Percentiles rank a stretch among this genome's conserved stretches.
Conservation (phyloP, 1,140 invertebrate genomes). For the Lordiphosa stackelbergi region DNA sequence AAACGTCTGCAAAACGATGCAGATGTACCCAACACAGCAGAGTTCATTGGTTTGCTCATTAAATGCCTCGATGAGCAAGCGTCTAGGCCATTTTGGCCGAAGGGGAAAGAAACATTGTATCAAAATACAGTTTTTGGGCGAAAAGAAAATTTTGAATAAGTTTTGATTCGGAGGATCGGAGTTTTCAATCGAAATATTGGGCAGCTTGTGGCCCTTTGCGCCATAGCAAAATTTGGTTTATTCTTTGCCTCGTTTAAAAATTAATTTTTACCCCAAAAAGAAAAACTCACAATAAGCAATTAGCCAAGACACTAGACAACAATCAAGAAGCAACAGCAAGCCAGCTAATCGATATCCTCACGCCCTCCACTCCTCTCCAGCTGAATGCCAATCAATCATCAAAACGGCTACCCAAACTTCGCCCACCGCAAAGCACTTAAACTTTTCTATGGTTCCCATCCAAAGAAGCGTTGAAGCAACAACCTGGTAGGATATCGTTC, state of each 20-base stretch:
- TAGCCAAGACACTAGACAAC: not conserved
- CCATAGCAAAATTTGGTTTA: no score
- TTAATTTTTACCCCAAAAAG: no score
- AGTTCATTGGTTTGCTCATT: conserved; percentile 65
- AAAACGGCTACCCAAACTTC: conserved; percentile 39
- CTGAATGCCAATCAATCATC: conserved; percentile 52
- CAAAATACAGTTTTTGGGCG: no score
- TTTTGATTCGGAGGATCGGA: no score
- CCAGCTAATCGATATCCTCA: conserved; percentile 63
- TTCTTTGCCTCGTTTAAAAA: no score
- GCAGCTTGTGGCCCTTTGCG: no score
- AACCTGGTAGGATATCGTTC: conserved; percentile 25
- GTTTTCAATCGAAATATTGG: no score
- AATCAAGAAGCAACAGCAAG: no score
- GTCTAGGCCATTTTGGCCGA: conserved; percentile 22
- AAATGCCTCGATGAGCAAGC: conserved; percentile 29
- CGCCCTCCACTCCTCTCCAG: conserved; percentile 16
- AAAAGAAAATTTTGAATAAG: no score
- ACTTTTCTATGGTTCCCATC: conserved; percentile 51
- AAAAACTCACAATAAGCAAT: not conserved
- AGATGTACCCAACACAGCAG: conserved; percentile 31
- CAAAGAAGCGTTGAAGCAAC: conserved; percentile 70
- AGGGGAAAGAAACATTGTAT: conserved; percentile 1
- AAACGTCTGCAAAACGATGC: conserved; percentile 32
- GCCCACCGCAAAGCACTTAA: conserved; percentile 63